Conservation (phyloP, 2,113 vertebrate genomes). For the Dryoscopus gambensis region DNA sequence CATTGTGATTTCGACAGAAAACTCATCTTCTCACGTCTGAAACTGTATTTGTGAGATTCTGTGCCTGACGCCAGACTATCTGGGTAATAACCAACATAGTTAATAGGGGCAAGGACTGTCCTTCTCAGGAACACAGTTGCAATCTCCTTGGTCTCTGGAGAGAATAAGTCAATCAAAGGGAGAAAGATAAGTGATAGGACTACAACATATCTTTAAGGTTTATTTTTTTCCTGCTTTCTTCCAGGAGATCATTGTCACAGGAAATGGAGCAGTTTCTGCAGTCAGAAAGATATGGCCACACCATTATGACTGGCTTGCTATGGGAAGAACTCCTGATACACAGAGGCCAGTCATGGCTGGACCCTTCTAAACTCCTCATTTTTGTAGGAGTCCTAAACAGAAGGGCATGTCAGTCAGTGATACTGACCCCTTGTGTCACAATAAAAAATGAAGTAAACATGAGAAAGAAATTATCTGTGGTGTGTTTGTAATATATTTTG, state of each 20-base stretch:
- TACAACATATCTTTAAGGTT: neutral
- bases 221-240: neutral
- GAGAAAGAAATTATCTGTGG: neutral
- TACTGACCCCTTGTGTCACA: neutral
- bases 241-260: conserved; percentile 15
- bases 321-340: neutral
- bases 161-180: neutral
- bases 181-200: neutral
- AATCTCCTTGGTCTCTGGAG: neutral
- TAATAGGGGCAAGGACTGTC: neutral
- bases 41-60: neutral
- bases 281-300: neutral
- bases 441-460: neutral
- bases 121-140: neutral
- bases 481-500: neutral
- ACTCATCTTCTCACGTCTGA: neutral
- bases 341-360: neutral
- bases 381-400: neutral
- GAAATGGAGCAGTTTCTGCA: neutral
- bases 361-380: neutral
- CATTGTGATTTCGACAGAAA: neutral
- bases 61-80: neutral
- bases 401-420: neutral
- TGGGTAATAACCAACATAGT: neutral
- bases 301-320: neutral